Evolutionary conservation across 2,888 invertebrate genomes (phyloP), one percentile per base, ranked within the genome.

Genomic region (Eupithecia dodoneata): DNA sequence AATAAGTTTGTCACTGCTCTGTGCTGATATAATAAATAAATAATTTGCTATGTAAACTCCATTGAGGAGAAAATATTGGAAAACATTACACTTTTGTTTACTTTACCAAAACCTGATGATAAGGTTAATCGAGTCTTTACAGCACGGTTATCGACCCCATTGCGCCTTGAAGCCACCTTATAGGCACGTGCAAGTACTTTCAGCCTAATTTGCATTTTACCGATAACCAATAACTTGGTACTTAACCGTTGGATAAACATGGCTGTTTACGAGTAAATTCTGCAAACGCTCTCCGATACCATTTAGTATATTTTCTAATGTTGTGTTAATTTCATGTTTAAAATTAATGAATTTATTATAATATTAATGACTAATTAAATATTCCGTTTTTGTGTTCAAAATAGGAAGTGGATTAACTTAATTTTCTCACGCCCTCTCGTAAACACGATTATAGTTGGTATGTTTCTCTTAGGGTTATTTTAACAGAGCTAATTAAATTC

Each of bases 141-240:
- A 86, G 88, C 87, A 88, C 91, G 91, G 92, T 91, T 91, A 90
- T 86, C 91, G 91, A 93, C 92, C 92, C 88, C 89, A 83, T 82
- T 66, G 74, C 52, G 85, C 81, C 87, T 88, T 85, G 83, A 87
- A 83, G 86, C 85, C 86, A 77, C 76, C 83, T 84, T 79, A 81
- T 82, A 88, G 89, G 87, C 88, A 88, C 87, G 87, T 88, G 88
- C 59, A 59, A 59, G 59, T 88, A 86, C 85, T 88, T 91, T 89
- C 87, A 89, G 86, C 84, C 76, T 77, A 77, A 79, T 81, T 82
- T 76, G 70, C 75, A 77, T 80, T 79, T 78, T 74, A 75, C 74
- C 41, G 79, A 76, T 74, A 78, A 75, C 73, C 70, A 65, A 52
- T 69, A 76, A 12, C 55, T 73, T 66, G 18, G 59, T 73, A 45